phyloP scores from a whole-genome alignment of 2,888 invertebrate species.

The Syrphus vitripennis region DNA sequence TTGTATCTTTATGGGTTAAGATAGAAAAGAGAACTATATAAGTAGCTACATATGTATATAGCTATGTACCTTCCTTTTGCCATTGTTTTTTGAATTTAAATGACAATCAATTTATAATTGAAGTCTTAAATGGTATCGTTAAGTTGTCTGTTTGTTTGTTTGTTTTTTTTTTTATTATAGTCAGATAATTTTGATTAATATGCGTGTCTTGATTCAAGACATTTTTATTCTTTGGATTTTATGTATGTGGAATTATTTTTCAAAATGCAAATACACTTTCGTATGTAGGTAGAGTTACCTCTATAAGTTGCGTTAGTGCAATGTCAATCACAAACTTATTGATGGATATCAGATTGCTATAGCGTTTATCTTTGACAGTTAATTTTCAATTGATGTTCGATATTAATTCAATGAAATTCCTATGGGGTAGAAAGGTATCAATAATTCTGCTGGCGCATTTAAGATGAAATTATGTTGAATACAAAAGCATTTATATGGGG shows the following conservation, averaged over 20 bases:
- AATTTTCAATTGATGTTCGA: constrained; percentile 1
- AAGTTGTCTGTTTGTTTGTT: neutral
- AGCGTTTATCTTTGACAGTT: constrained; percentile 35
- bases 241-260: neutral
- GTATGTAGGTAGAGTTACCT: neutral
- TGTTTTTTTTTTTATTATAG: neutral
- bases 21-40: neutral
- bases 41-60: neutral
- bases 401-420: neutral
- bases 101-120: constrained; percentile 17
- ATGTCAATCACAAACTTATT: constrained; percentile 19
- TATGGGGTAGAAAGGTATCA: neutral
- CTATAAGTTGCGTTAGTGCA: neutral
- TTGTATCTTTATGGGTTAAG: neutral
- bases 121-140: constrained; percentile 12
- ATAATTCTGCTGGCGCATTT: neutral
- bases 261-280: constrained; percentile 24
- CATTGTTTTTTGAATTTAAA: constrained; percentile 16
- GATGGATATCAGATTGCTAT: constrained; percentile 52
- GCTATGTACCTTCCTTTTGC: neutral
- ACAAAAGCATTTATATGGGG: too few species aligned
- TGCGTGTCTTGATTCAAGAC: constrained; percentile 28
- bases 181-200: constrained; percentile 41
- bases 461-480: neutral
- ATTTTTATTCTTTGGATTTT: constrained; percentile 4